Evolutionary conservation across 2,797 vertebrate species (phyloP).

Genomic region (Syngnathus rostellatus): DNA sequence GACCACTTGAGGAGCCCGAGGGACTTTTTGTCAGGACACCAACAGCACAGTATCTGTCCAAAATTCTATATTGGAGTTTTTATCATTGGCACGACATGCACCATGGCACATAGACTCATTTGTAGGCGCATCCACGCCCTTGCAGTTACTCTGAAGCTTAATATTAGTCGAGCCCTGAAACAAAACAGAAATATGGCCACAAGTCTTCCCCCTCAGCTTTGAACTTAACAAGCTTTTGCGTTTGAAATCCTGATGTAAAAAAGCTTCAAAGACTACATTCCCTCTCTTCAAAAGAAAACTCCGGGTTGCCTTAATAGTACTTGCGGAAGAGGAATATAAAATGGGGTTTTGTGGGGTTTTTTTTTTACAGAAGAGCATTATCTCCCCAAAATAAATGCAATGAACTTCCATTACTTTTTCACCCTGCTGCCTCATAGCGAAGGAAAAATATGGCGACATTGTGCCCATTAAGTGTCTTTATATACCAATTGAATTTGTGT

Average conservation of each 20-base stretch:
- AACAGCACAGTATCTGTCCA: slow-evolving; percentile 2
- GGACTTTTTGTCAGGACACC: no score
- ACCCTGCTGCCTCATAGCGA: slow-evolving; percentile 37
- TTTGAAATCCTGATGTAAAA: slow-evolving; percentile 66
- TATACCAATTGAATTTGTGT: slow-evolving; percentile 45
- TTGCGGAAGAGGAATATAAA: slow-evolving; percentile 55
- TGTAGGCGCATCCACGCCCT: slow-evolving; percentile 5
- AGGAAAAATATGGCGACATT: slow-evolving; percentile 43
- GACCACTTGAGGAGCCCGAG: no score
- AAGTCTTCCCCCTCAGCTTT: slow-evolving; percentile 62
- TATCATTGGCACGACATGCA: slow-evolving; percentile 24
- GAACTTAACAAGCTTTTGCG: slow-evolving; percentile 62
- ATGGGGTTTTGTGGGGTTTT: slow-evolving; percentile 39
- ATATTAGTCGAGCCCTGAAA: slow-evolving; percentile 51
- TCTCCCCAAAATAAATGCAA: slow-evolving; percentile 50
- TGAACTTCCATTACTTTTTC: slow-evolving; percentile 52
- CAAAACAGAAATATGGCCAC: slow-evolving; percentile 60
- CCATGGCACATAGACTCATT: slow-evolving; percentile 5
- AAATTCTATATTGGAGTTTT: slow-evolving; percentile 40
- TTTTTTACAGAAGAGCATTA: slow-evolving; percentile 59
- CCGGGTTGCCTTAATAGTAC: slow-evolving; percentile 55
- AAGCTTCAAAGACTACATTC: slow-evolving; percentile 67
- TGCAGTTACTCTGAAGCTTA: slow-evolving; percentile 24
- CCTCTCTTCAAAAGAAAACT: slow-evolving; percentile 64
- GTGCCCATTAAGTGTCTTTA: slow-evolving; percentile 49